Base-by-base conservation (phyloP, 2,888 invertebrate species). In the Oligia latruncula region DNA sequence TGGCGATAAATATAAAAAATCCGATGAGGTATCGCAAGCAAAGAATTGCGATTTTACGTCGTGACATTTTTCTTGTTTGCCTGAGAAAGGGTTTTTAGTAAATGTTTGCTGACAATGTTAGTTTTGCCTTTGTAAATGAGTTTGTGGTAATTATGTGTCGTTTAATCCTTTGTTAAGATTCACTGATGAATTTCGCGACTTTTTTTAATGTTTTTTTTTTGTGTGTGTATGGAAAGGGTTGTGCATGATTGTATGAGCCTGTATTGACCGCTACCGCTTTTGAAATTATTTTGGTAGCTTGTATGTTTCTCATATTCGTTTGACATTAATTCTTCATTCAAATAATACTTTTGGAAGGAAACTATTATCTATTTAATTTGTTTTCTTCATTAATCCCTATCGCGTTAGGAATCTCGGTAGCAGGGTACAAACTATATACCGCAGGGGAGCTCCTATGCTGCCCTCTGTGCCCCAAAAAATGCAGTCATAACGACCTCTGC, bases 1-100 rank as follows among this genome's bases (percentile, higher is more conserved):
- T 96, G 94, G 93, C 88, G 96, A 96, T 96, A 96, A 95, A 96
- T 95, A 95, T 93, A 95, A 90, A 87, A 89, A 93, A 93, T 94
- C 92, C 93, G 93, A 95, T 95, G 95, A 94, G 91, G 92, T 92
- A 94, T 94, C 93, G 95, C 94, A 91, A 93, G 92, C 93, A 93
- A 91, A 93, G 92, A 92, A 91, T 90, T 92, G 91, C 88, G 80
- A 86, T 90, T 91, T 91, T 85, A 60, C 84, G 78, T 60, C 60
- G 91, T 58, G 92, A 92, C 93, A 93, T 95, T 94, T 94, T 94
- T 94, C 93, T 94, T 91, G 91, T 95, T 93, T 95, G 93, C 84
- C 90, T 92, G 94, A 94, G 95, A 95, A 95, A 95, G 93, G 92
- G 93, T 92, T 88, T 78, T 91, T 92, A 92, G 93, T 94, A 93